These are phyloP conservation scores for Gymnocheta viridis DNA, from an alignment of 2,888 invertebrate species.

Conservation along the genomic window DNA sequence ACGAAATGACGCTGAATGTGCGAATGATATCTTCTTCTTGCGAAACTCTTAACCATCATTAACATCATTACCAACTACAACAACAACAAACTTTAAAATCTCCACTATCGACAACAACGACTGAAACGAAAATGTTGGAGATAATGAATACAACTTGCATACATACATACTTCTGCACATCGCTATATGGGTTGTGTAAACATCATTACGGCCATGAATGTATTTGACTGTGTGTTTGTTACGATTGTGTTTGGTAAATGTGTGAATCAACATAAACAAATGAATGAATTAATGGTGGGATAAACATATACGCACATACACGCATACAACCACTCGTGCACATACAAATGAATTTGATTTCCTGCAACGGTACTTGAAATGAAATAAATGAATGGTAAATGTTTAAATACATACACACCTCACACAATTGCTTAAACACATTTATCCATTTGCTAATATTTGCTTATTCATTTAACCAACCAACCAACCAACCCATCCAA, in stretches of 20 bases:
- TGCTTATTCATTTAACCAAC: conserved; percentile 53
- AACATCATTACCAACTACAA: conserved; percentile 41
- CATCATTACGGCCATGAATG: conserved; percentile 65
- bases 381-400: conserved; percentile 66
- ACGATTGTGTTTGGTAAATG: conserved; percentile 63
- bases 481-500: conserved; percentile 24
- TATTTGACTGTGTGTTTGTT: conserved; percentile 52
- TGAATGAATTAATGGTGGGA: conserved; percentile 54
- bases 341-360: conserved; percentile 54
- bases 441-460: conserved; percentile 45
- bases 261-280: conserved; percentile 67
- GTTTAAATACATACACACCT: conserved; percentile 20
- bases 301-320: conserved; percentile 25
- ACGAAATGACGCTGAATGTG: conserved; percentile 5
- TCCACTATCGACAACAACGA: background rate
- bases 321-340: background rate
- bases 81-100: conserved; percentile 20
- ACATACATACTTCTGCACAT: conserved; percentile 1
- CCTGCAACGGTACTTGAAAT: conserved; percentile 57
- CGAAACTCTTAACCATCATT: conserved; percentile 46
- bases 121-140: conserved; percentile 21
- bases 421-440: background rate
- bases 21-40: conserved; percentile 48
- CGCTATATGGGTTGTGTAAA: conserved; percentile 50
- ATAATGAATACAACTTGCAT: conserved; percentile 27